Conservation (phyloP, 2,888 invertebrate species). For the Fabriciana adippe region DNA sequence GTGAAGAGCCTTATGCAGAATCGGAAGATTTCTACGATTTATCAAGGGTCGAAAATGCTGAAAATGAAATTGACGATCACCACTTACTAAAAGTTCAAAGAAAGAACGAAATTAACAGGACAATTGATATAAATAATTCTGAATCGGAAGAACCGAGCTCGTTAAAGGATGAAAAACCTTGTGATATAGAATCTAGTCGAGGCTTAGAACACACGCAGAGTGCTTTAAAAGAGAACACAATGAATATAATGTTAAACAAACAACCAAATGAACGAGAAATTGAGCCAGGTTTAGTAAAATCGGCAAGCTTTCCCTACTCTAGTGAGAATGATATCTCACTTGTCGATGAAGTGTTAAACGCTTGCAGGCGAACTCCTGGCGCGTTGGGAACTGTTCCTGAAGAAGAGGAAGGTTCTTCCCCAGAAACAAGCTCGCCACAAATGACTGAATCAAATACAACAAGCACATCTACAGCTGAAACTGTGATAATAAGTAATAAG, state of each 20-base stretch:
- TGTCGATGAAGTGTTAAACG: slow-evolving; percentile 73
- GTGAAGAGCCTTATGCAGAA: slow-evolving; percentile 74
- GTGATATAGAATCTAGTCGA: slow-evolving; percentile 67
- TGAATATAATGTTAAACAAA: slow-evolving; percentile 69
- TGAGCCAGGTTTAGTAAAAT: slow-evolving; percentile 63
- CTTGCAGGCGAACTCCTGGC: slow-evolving; percentile 71
- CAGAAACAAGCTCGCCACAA: slow-evolving; percentile 79
- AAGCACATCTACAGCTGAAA: slow-evolving; percentile 87
- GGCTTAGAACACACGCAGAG: slow-evolving; percentile 58
- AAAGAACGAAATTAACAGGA: slow-evolving; percentile 77
- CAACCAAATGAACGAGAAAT: slow-evolving; percentile 55
- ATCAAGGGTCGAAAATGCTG: slow-evolving; percentile 64
- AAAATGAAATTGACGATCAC: slow-evolving; percentile 72
- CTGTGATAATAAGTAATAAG: slow-evolving; percentile 85
- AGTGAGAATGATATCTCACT: slow-evolving; percentile 69
- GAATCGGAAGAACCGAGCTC: slow-evolving; percentile 51
- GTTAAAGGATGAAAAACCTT: slow-evolving; percentile 59
- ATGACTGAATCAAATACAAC: slow-evolving; percentile 86
- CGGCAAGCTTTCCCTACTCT: slow-evolving; percentile 65
- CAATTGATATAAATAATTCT: slow-evolving; percentile 59
- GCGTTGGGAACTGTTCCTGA: slow-evolving; percentile 83
- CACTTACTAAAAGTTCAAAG: slow-evolving; percentile 72
- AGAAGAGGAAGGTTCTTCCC: slow-evolving; percentile 83
- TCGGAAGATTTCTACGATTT: slow-evolving; percentile 70
- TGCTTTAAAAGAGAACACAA: slow-evolving; percentile 70